phyloP scores from a whole-genome alignment of 2,113 vertebrate genomes.

The Corvus cornix region DNA sequence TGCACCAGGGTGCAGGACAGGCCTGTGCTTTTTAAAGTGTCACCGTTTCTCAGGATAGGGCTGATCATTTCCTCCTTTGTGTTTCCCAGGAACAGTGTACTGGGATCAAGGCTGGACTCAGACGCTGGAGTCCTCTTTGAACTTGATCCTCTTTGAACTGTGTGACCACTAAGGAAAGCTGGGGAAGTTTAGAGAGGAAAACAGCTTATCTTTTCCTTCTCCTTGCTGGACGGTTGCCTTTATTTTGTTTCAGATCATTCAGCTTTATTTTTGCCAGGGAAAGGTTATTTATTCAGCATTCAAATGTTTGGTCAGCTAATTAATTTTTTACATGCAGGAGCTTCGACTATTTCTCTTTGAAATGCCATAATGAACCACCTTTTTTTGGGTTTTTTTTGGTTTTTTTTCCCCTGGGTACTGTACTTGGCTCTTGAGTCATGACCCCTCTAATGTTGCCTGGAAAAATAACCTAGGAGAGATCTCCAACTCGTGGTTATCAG shows the following conservation, averaged over 20 bases:
- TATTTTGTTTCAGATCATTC: slow-evolving; percentile 13
- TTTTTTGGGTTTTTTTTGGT: neutral
- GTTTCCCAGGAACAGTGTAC: neutral
- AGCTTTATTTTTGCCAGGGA: slow-evolving; percentile 19
- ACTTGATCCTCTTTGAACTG: neutral
- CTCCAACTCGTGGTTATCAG: accelerated
- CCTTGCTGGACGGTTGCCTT: neutral
- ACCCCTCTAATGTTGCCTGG: neutral
- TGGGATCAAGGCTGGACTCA: neutral
- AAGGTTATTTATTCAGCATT: slow-evolving; percentile 47
- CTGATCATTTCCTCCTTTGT: neutral
- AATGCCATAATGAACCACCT: neutral
- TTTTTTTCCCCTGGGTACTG: neutral
- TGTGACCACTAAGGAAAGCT: neutral
- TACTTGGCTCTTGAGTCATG: neutral
- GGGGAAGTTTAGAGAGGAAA: neutral
- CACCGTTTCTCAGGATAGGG: neutral
- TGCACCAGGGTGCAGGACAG: neutral
- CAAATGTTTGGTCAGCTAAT: slow-evolving; percentile 42
- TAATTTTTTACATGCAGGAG: slow-evolving; percentile 32
- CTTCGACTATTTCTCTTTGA: slow-evolving; percentile 36
- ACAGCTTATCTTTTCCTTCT: slow-evolving; percentile 31
- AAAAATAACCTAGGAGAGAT: neutral
- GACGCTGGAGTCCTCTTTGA: neutral
- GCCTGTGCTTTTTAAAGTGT: neutral